Evolutionary conservation across 2,888 invertebrate species (phyloP).

Genomic region (Eupithecia vulgata): DNA sequence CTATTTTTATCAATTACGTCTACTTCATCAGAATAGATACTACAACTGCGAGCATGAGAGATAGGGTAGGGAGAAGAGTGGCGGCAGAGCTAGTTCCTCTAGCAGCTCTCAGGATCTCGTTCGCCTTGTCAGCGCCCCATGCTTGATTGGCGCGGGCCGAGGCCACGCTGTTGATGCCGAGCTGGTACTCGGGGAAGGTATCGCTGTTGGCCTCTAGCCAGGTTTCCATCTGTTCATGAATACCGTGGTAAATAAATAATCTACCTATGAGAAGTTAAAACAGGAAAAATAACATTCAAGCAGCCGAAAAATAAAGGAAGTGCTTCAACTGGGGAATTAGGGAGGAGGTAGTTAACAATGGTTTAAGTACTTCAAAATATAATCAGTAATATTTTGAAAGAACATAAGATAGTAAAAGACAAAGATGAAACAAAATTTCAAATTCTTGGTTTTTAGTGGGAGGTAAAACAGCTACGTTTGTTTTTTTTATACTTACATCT

Average conservation of each 20-base stretch:
- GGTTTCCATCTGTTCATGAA: constrained; percentile 64
- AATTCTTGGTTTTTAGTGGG: not conserved
- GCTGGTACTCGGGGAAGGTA: constrained; percentile 58
- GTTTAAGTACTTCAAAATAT: not conserved
- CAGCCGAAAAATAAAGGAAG: not conserved
- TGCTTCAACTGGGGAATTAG: not conserved
- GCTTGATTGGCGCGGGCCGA: constrained; percentile 62
- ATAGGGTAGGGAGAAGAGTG: constrained; percentile 53
- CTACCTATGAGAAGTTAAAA: not conserved
- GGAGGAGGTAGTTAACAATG: not conserved
- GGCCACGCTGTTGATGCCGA: constrained; percentile 61
- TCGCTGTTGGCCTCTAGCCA: constrained; percentile 57
- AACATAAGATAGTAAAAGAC: not conserved
- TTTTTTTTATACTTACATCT: constrained; percentile 60
- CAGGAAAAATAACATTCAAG: not conserved
- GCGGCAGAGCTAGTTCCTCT: constrained; percentile 60
- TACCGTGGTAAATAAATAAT: not conserved
- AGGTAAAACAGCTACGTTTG: not conserved
- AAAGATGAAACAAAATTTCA: not conserved
- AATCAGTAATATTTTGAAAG: not conserved
- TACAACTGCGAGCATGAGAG: constrained; percentile 57
- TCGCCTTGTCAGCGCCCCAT: constrained; percentile 67
- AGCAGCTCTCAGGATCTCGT: constrained; percentile 58
- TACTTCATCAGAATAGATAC: constrained; percentile 59
- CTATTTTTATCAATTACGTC: constrained; percentile 41